Evolutionary conservation across 1,140 invertebrate genomes (phyloP), one percentile per base, ranked within the genome.

Genomic region (Lamellibrachia luymesi): DNA sequence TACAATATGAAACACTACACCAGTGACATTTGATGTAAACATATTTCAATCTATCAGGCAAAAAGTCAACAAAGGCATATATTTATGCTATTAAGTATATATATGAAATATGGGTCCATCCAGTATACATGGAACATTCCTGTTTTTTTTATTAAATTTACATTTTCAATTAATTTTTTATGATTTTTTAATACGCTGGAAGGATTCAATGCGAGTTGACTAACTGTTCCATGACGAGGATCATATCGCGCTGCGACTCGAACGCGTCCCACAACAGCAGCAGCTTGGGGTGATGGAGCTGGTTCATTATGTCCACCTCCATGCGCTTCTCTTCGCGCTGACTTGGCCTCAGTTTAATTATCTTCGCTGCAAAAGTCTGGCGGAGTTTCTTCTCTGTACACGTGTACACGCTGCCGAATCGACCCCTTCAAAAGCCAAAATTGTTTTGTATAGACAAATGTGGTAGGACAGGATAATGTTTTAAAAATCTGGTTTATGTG

Each of bases 271-370:
- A 99, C 2, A 99, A 96, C 95, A 99, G 99, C 94, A 99, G 99
- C n/a, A 99, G 97, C 96, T 99, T 99, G 90, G 98, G 98, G 97
- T 99, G 99, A 96, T 99, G 98, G 6, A 99, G 96, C 95, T 99
- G 98, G 96, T 99, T 99, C 99, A 99, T 99, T 90, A 99, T 99
- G 95, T 99, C 98, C 93, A 99, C 99, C 97, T 99, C 99, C 95
- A 99, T 98, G 93, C 98, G 97, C 92, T 99, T 99, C 96, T 99
- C 99, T 97, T 98, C 99, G 98, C 2, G 98, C 97, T 80, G 99
- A 98, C 1, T 98, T 97, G 49, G 98, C 98, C 0, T 98, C 98
- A 92, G 52, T n/a, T 98, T 99, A 94, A 99, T 99, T 96, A 99
- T 99, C 97, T 99, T 99, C 51, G 99, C 99, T 0, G 99, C 99